Conservation (phyloP, 2,888 invertebrate genomes). For the Napeogenes inachia region DNA sequence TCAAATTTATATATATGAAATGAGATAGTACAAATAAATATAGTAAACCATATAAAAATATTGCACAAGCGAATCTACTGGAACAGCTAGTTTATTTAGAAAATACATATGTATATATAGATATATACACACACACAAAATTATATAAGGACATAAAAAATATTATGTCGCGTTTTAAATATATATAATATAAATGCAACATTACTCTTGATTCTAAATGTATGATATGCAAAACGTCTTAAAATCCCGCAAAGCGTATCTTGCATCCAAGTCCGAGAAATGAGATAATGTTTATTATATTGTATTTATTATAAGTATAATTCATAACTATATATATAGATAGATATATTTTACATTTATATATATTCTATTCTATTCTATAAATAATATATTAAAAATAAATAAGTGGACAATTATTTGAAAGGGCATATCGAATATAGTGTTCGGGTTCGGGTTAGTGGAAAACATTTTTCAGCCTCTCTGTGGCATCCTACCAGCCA, state of each 20-base stretch:
- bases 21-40: too few relatives aligned
- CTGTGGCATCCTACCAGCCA: conserved; percentile 4
- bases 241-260: neutral
- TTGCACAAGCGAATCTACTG: too few relatives aligned
- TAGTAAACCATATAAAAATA: too few relatives aligned
- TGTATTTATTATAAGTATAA: too few relatives aligned
- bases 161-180: neutral
- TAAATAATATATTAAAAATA: neutral
- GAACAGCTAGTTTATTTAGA: too few relatives aligned
- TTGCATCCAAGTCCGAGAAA: neutral
- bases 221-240: neutral
- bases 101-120: too few relatives aligned
- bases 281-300: neutral
- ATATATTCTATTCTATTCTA: too few relatives aligned
- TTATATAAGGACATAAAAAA: neutral
- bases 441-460: conserved; percentile 7
- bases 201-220: neutral
- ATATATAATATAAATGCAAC: neutral
- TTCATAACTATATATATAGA: too few relatives aligned
- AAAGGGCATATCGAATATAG: conserved; percentile 11
- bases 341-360: too few relatives aligned
- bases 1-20: too few relatives aligned
- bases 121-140: too few relatives aligned
- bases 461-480: conserved; percentile 20
- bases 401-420: conserved; percentile 15